Evolutionary conservation across 2,797 vertebrate species (phyloP), one percentile per base, ranked within the genome.

Genomic region (Chromis chromis): DNA sequence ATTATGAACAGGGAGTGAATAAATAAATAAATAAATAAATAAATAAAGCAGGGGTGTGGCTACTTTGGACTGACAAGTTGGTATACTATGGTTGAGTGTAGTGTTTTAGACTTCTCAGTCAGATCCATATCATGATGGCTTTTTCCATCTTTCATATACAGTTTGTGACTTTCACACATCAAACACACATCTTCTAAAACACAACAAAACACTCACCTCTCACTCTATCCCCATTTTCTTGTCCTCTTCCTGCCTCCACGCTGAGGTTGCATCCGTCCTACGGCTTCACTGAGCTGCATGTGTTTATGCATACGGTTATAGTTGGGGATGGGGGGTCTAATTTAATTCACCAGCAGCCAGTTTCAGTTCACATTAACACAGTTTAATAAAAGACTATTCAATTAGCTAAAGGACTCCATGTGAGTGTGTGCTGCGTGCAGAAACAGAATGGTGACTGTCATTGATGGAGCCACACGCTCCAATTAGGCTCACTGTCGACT

Each of bases 341-440:
- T 93, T 92, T 69, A 88, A 92, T 91, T 91, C 86, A 62, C 73
- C 74, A 77, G 72, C 81, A 90, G 88, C 88, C 89, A 77, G 78
- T 85, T 91, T 75, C 78, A 84, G 78, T 88, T 86, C 82, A 86
- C 86, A 91, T 93, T 91, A 88, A 86, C 87, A 71, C 86, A 84
- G 88, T 91, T 93, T 92, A 93, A 92, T 93, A 91, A 92, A 90
- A 91, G 86, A 86, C 82, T 86, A 92, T 92, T 93, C 84, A 91
- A 93, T 92, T 90, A 93, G 84, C 76, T 31, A 21, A 78, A 77
- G 83, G 86, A 86, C 87, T 81, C 55, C 40, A 57, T 82, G 70
- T 9, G 65, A 74, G 75, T 39, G 86, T 79, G 82, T 68, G 48
- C 63, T 39, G 86, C 77, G 82, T 68, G 50, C 63, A 52, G 65